phyloP scores from a whole-genome alignment of 1,140 invertebrate genomes.

The Drosophila ananassae region DNA sequence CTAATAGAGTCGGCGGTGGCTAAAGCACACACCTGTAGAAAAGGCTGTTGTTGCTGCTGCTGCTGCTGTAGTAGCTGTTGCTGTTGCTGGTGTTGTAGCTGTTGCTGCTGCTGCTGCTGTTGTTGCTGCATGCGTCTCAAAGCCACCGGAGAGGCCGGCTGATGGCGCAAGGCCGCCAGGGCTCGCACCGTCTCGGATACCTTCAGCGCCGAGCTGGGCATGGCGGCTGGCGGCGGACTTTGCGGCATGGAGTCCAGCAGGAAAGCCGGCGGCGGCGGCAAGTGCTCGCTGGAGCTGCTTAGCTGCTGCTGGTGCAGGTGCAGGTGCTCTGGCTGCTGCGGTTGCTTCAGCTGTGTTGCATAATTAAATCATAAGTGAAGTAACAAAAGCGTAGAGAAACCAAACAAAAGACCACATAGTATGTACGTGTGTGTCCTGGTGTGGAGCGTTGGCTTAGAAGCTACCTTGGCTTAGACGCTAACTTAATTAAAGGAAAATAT shows the following conservation, averaged over 20 bases:
- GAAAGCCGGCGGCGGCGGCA: slow-evolving; percentile 94
- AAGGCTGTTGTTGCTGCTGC: slow-evolving; percentile 44
- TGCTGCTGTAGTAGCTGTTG: slow-evolving; percentile 58
- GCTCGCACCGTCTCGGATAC: slow-evolving; percentile 95
- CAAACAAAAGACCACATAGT: slow-evolving; percentile 23
- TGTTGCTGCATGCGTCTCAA: slow-evolving; percentile 85
- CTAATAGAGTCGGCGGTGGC: slow-evolving; percentile 27
- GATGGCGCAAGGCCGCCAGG: slow-evolving; percentile 92
- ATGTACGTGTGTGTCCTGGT: slow-evolving; percentile 8
- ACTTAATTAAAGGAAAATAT: slow-evolving; percentile 2
- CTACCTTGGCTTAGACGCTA: slow-evolving; percentile 16
- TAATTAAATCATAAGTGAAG: slow-evolving; percentile 69
- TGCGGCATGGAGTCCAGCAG: slow-evolving; percentile 86
- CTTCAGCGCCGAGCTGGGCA: slow-evolving; percentile 85
- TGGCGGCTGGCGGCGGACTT: slow-evolving; percentile 41
- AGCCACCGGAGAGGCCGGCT: slow-evolving; percentile 92
- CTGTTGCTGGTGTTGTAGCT: slow-evolving; percentile 50
- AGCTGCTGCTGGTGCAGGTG: slow-evolving; percentile 49
- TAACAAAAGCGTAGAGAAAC: slow-evolving; percentile 48
- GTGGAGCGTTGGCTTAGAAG: slow-evolving; percentile 33
- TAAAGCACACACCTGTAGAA: slow-evolving; percentile 73
- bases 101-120: slow-evolving; percentile 56
- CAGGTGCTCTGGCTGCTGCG: slow-evolving; percentile 21
- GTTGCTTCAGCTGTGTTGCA: slow-evolving; percentile 37
- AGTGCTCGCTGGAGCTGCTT: slow-evolving; percentile 86